Percentiles rank a stretch among this genome's conserved stretches.
Evolutionary conservation across 37 sponge, comb jelly and placozoan species (phyloP).

Genomic region (Halichondria panicea): DNA sequence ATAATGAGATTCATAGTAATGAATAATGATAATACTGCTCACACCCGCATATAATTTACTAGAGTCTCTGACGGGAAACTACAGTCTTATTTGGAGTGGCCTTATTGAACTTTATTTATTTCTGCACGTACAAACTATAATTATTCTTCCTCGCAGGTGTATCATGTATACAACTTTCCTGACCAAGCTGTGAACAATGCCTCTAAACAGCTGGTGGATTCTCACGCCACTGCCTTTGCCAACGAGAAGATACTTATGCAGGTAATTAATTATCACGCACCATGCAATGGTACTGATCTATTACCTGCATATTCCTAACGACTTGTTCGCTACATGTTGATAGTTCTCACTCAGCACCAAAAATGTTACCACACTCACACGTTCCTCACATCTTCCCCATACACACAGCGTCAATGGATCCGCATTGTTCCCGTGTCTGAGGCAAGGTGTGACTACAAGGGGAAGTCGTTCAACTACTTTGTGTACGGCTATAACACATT

Average conservation of each 20-base stretch:
- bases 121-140: background rate
- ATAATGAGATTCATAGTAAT: too few species aligned
- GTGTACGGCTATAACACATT: slow-evolving; percentile 60
- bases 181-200: slow-evolving; percentile 60
- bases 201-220: slow-evolving; percentile 53
- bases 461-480: slow-evolving; percentile 48
- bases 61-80: too few species aligned
- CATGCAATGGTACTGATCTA: too few species aligned
- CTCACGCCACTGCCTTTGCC: slow-evolving; percentile 46
- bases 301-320: too few species aligned
- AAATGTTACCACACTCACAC: too few species aligned
- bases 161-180: slow-evolving; percentile 54
- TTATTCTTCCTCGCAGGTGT: slow-evolving; percentile 29
- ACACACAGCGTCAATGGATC: slow-evolving; percentile 63
- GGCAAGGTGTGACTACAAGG: slow-evolving; percentile 39
- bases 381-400: background rate
- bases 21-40: too few species aligned
- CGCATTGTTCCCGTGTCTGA: slow-evolving; percentile 70
- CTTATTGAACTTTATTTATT: too few species aligned
- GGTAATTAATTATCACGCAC: too few species aligned
- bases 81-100: too few species aligned
- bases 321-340: too few species aligned
- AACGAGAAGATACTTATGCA: slow-evolving; percentile 62
- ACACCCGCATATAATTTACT: too few species aligned
- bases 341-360: background rate